A percentile compares a stretch with the other conserved stretches of the same genome.
Evolutionary conservation across 2,888 invertebrate species (phyloP).

Genomic region (Cyrtodaria siliqua): DNA sequence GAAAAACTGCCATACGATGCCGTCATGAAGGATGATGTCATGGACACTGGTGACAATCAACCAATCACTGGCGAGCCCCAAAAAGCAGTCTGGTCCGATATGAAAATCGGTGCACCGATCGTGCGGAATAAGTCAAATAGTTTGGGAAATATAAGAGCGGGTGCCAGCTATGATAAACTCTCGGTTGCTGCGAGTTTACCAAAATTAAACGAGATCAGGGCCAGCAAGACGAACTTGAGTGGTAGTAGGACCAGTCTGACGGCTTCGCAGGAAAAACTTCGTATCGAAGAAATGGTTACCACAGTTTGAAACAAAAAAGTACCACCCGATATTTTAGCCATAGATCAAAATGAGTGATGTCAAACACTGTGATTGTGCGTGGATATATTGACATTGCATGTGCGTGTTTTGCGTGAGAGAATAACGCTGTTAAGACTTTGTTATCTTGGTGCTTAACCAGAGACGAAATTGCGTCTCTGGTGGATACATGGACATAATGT

Average conservation of each 20-base stretch:
- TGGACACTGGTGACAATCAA: constrained; percentile 6
- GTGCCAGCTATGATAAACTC: constrained; percentile 36
- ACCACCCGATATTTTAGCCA: not conserved
- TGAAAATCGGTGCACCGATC: constrained; percentile 48
- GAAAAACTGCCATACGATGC: constrained; percentile 47
- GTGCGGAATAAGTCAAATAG: constrained; percentile 57
- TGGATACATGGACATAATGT: too few relatives aligned
- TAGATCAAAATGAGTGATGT: too few relatives aligned
- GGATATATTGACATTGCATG: not conserved
- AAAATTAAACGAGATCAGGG: constrained; percentile 32
- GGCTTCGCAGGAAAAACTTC: constrained; percentile 29
- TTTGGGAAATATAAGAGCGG: constrained; percentile 31
- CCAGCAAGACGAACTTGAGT: constrained; percentile 31
- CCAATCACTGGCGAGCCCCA: constrained; percentile 47
- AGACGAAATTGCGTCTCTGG: too few relatives aligned
- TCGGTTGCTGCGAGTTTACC: constrained; percentile 33
- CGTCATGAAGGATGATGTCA: constrained; percentile 43
- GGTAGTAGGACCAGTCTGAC: constrained; percentile 40
- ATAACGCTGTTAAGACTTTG: too few relatives aligned
- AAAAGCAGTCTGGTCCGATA: constrained; percentile 57
- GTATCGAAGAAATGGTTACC: constrained; percentile 52
- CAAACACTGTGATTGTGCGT: too few relatives aligned
- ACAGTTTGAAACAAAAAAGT: constrained; percentile 40
- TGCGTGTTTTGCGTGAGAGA: too few relatives aligned
- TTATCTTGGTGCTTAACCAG: too few relatives aligned